Evolutionary conservation across 1,140 invertebrate genomes (phyloP).

Genomic region (Cecropterus lyciades): DNA sequence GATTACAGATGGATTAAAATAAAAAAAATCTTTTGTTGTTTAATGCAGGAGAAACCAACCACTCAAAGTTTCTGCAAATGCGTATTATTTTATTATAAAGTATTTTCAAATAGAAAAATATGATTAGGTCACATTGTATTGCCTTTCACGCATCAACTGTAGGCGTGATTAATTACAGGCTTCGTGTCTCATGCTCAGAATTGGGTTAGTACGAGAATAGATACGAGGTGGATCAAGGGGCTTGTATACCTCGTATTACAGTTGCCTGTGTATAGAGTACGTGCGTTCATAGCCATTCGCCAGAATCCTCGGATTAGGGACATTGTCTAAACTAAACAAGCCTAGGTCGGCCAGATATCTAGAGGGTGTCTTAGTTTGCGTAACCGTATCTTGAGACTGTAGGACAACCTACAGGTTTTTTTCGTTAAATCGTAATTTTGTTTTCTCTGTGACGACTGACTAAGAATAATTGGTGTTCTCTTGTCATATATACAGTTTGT

Average conservation of each 20-base stretch:
- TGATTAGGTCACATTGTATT: background rate
- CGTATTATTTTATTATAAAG: no score
- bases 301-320: background rate
- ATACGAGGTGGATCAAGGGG: background rate
- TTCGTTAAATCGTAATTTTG: no score
- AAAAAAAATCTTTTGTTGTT: no score
- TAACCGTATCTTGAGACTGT: background rate
- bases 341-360: background rate
- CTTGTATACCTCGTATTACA: background rate
- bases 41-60: no score
- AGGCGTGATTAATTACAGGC: background rate
- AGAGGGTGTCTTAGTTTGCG: background rate
- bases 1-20: no score
- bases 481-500: no score
- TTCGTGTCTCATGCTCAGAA: background rate
- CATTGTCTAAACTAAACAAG: background rate
- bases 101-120: background rate
- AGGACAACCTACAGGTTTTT: no score
- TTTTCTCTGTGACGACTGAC: no score
- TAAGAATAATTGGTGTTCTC: no score
- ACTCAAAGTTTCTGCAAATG: no score
- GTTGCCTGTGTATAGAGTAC: background rate
- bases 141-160: background rate
- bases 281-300: background rate
- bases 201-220: background rate